Evolutionary conservation across 2,113 vertebrate genomes (phyloP).

Genomic region (Misgurnus anguillicaudatus): DNA sequence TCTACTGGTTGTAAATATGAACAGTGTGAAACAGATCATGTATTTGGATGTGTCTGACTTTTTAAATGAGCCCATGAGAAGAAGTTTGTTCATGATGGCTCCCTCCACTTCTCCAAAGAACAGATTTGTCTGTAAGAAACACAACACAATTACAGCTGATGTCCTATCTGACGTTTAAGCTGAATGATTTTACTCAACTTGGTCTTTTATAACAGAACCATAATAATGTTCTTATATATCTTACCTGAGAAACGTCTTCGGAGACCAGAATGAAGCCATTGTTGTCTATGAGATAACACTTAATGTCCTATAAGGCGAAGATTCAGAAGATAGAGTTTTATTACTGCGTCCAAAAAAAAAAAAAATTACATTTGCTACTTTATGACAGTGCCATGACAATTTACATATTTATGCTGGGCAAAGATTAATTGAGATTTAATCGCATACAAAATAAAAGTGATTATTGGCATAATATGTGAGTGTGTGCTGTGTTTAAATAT

Average conservation of each 20-base stretch:
- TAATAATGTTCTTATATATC: not conserved
- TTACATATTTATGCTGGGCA: too few relatives aligned
- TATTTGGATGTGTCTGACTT: conserved; percentile 74
- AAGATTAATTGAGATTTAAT: too few relatives aligned
- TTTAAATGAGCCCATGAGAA: conserved; percentile 97
- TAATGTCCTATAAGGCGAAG: conserved; percentile 79
- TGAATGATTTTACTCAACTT: not conserved
- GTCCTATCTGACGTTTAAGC: too few relatives aligned
- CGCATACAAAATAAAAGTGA: too few relatives aligned
- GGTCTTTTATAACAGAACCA: not conserved
- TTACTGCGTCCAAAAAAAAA: not conserved
- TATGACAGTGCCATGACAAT: not conserved
- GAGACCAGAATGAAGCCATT: conserved; percentile 97
- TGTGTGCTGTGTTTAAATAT: too few relatives aligned
- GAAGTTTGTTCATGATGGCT: conserved; percentile 95
- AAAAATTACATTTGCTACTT: not conserved
- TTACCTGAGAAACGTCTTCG: conserved; percentile 89
- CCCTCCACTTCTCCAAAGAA: conserved; percentile 97
- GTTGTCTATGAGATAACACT: conserved; percentile 98
- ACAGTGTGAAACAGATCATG: too few relatives aligned
- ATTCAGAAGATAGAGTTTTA: not conserved
- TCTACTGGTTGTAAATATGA: too few relatives aligned
- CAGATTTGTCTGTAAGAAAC: conserved; percentile 84
- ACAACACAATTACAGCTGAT: not conserved
- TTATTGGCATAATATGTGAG: too few relatives aligned